Conservation (phyloP, 1,140 invertebrate species). For the Gonioctena quinquepunctata region DNA sequence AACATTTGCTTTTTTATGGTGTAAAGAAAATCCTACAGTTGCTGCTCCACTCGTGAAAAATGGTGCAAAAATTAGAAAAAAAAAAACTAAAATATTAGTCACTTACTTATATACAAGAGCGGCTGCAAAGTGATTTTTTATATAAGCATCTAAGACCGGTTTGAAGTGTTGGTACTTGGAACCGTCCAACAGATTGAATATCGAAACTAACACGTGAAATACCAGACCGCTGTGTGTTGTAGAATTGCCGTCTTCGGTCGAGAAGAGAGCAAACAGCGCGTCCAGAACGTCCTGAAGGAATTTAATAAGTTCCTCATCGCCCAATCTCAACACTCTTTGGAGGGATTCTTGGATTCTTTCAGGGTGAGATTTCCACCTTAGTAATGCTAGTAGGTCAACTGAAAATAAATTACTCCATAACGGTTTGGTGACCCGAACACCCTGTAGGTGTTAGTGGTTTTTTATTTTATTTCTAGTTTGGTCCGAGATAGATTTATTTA, state of each 20-base stretch:
- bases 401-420: constrained; percentile 52
- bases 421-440: too few species aligned
- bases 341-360: constrained; percentile 85
- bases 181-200: constrained; percentile 89
- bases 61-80: not conserved
- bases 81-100: not conserved
- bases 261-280: constrained; percentile 92
- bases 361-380: constrained; percentile 89
- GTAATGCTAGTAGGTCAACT: constrained; percentile 84
- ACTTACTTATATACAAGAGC: constrained; percentile 91
- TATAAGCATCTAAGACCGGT: constrained; percentile 94
- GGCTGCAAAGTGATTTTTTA: constrained; percentile 92
- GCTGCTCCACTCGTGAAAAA: too few species aligned
- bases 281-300: constrained; percentile 96
- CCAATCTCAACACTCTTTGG: constrained; percentile 74
- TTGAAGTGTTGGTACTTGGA: constrained; percentile 94
- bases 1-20: too few species aligned
- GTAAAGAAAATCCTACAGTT: too few species aligned
- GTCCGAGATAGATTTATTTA: too few species aligned
- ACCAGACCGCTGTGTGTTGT: constrained; percentile 68
- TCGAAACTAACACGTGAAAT: constrained; percentile 79
- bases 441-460: too few species aligned
- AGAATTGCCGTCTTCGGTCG: constrained; percentile 87
- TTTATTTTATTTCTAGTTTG: too few species aligned
- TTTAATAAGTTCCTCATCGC: constrained; percentile 92